Evolutionary conservation across 35 echinoderm and acorn worm species (phyloP).

Genomic region (Apostichopus japonicus): DNA sequence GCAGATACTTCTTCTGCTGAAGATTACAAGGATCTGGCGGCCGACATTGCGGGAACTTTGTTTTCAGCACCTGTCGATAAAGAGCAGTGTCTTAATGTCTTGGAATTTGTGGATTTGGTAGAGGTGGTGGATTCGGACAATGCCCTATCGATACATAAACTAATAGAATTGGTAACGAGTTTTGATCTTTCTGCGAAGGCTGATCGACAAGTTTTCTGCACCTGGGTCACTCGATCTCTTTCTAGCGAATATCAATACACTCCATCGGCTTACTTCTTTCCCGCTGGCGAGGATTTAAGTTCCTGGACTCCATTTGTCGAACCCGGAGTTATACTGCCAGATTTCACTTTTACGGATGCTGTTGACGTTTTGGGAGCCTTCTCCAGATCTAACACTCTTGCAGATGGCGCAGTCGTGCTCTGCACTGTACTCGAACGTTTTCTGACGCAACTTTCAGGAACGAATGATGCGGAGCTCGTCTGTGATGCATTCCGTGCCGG

Average conservation of each 20-base stretch:
- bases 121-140: no score
- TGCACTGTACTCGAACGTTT: background rate
- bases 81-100: background rate
- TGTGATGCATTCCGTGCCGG: background rate
- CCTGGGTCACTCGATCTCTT: background rate
- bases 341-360: conserved; percentile 21
- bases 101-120: background rate
- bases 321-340: background rate
- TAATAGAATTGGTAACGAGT: background rate
- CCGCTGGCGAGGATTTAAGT: background rate
- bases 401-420: background rate
- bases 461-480: background rate
- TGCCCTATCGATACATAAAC: no score
- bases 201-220: background rate
- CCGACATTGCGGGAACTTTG: background rate
- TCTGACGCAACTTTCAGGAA: background rate
- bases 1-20: background rate
- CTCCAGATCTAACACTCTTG: background rate
- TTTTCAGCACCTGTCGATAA: background rate
- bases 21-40: background rate
- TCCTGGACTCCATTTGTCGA: background rate
- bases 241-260: background rate
- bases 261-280: background rate
- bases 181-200: background rate
- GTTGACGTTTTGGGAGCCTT: conserved; percentile 13